These are phyloP conservation scores for Caenorhabditis brenneri DNA, from an alignment of 1,140 invertebrate species.

Conservation along the genomic window DNA sequence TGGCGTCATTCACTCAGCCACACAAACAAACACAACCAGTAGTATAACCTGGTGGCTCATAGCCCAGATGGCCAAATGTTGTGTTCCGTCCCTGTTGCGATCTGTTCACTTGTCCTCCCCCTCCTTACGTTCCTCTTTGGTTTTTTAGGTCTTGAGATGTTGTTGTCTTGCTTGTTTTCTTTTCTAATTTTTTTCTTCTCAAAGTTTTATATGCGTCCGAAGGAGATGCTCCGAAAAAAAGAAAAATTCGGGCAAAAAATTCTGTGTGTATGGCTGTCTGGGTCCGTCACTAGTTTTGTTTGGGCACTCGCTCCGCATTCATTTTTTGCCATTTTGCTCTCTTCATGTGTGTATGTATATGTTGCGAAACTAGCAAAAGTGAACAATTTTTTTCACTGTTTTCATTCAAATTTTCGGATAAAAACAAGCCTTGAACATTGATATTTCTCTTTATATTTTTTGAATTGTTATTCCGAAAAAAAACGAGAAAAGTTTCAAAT, in stretches of 20 bases:
- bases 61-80: neutral
- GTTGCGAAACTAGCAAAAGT: neutral
- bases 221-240: neutral
- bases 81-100: neutral
- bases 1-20: neutral
- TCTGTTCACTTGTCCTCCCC: neutral
- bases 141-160: too few species aligned
- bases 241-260: neutral
- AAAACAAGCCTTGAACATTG: too few species aligned
- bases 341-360: neutral
- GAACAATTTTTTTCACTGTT: neutral
- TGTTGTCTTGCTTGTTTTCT: too few species aligned
- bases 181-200: neutral
- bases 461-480: too few species aligned
- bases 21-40: conserved; percentile 39
- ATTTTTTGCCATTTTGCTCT: conserved; percentile 4
- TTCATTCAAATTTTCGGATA: neutral
- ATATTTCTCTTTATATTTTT: too few species aligned
- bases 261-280: neutral
- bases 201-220: too few species aligned
- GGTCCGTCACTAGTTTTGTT: neutral
- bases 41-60: conserved; percentile 29
- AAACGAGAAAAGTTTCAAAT: too few species aligned
- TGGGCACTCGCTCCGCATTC: neutral
- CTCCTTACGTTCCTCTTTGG: neutral